phyloP scores from a whole-genome alignment of 2,113 vertebrate genomes.

The Charina bottae region DNA sequence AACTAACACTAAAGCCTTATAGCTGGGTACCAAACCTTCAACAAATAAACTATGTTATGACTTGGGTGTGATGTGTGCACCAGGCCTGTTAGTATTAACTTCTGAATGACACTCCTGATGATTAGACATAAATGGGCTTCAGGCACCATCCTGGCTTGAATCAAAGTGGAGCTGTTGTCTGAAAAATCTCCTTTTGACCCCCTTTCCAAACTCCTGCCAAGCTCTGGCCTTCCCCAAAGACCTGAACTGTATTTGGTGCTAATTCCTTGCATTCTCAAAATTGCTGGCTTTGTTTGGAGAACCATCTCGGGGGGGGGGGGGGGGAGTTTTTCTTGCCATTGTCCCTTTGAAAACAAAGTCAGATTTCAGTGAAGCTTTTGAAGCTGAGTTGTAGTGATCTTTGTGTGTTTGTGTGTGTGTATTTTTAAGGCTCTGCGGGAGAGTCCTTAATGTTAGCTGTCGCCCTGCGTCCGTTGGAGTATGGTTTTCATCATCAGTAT shows the following conservation, averaged over 20 bases:
- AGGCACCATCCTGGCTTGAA: neutral
- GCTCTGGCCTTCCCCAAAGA: neutral
- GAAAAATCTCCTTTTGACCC: neutral
- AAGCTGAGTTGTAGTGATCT: slow-evolving; percentile 40
- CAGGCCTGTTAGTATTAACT: too few species aligned
- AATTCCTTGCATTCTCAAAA: neutral
- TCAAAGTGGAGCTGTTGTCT: neutral
- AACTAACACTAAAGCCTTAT: neutral
- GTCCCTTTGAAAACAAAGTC: slow-evolving; percentile 37
- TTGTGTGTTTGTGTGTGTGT: slow-evolving; percentile 25
- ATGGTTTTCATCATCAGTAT: slow-evolving; percentile 68
- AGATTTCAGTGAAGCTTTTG: slow-evolving; percentile 39
- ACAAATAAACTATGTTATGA: neutral
- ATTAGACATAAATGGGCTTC: neutral
- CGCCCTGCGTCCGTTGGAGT: slow-evolving; percentile 45
- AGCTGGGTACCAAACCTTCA: neutral
- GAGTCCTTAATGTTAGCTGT: slow-evolving; percentile 52
- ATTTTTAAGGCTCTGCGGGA: neutral
- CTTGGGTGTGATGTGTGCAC: neutral
- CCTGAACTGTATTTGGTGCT: neutral
- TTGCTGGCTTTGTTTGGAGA: neutral
- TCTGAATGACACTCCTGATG: neutral
- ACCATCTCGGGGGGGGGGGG: neutral
- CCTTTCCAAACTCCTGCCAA: neutral
- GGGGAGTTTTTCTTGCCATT: neutral